Conservation (phyloP, 2,113 vertebrate species). For the Cyanoderma ruficeps region DNA sequence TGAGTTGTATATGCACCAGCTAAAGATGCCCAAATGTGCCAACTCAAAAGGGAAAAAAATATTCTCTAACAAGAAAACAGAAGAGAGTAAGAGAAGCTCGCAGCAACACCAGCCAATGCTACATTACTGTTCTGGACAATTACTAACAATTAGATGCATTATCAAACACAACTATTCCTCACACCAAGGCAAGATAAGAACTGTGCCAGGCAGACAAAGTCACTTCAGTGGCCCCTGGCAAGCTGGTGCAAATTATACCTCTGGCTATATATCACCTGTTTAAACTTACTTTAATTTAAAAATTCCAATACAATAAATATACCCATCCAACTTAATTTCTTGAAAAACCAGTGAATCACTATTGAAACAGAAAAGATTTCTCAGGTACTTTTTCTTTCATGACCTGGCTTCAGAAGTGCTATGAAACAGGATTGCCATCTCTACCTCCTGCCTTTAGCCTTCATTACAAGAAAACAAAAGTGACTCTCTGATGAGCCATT, state of each 20-base stretch:
- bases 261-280: neutral
- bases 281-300: neutral
- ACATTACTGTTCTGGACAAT: neutral
- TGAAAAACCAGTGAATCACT: neutral
- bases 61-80: neutral
- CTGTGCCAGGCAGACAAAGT: neutral
- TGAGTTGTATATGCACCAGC: neutral
- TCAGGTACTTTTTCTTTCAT: neutral
- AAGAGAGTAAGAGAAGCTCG: neutral
- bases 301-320: neutral
- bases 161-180: neutral
- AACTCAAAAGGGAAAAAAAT: neutral
- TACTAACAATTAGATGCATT: neutral
- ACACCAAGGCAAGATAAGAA: neutral
- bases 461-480: neutral
- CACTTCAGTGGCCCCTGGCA: rapidly evolving
- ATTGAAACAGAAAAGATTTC: neutral
- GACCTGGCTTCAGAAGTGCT: neutral
- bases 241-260: neutral
- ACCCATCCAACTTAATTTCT: neutral
- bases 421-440: neutral
- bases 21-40: neutral
- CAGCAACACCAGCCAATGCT: neutral
- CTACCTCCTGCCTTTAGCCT: neutral
- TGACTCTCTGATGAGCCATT: neutral